phyloP scores from a whole-genome alignment of 2,113 vertebrate species.

The Damaliscus lunatus region DNA sequence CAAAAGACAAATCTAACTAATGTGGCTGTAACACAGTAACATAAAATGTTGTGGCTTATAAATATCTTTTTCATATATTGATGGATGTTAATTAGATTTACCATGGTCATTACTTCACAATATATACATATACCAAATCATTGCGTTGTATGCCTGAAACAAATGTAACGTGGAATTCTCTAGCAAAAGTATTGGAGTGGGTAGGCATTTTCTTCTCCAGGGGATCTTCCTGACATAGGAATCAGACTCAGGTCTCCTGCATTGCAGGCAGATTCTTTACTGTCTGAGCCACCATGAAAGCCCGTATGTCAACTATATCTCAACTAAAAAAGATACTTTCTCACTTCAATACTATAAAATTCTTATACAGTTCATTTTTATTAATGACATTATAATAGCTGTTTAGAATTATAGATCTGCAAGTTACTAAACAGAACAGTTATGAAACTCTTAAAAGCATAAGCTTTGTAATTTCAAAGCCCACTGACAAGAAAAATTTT shows the following conservation, averaged over 20 bases:
- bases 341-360: neutral
- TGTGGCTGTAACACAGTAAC: neutral
- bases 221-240: neutral
- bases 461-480: neutral
- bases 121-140: neutral
- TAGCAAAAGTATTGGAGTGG: neutral
- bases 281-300: neutral
- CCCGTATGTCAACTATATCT: neutral
- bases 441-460: neutral
- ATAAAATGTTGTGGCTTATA: neutral
- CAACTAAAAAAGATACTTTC: neutral
- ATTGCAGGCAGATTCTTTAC: neutral
- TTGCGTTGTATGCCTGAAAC: neutral
- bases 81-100: neutral
- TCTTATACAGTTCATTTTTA: neutral
- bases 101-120: neutral
- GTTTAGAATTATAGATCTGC: neutral
- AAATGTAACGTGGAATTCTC: neutral
- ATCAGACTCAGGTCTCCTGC: neutral
- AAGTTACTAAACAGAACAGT: neutral
- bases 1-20: neutral
- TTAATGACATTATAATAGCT: neutral
- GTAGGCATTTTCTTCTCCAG: neutral
- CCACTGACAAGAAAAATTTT: neutral
- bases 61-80: neutral